Evolutionary conservation across 2,888 invertebrate genomes (phyloP), one percentile per base, ranked within the genome.

Genomic region (Lasioglossum calceatum): DNA sequence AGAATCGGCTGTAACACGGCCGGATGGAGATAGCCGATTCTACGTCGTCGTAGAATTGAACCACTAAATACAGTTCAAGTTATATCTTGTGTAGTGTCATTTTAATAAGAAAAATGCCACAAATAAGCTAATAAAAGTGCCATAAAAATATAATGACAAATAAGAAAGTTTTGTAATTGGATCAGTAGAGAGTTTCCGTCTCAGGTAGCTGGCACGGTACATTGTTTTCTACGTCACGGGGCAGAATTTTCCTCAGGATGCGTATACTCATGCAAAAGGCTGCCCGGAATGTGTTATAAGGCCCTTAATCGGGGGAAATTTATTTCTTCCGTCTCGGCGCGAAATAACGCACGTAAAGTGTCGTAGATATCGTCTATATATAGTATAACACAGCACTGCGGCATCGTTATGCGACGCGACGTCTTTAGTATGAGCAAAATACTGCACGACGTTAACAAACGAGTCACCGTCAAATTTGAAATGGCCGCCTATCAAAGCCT

Each of bases 251-350:
- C 81, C 77, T 77, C 74, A 71, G 61, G 19, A 50, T 71, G 72
- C 72, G 80, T 72, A 80, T 76, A 44, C 54, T 44, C 70, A 16
- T 75, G 81, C 71, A 75, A 80, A 80, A 78, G 67, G 82, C 75
- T 76, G 64, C 75, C 72, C 44, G 79, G 80, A 79, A 87, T 80
- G 80, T 64, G 87, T 77, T 82, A 81, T 19, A 78, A 50, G 79
- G 58, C 73, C 78, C 77, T 82, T 77, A 87, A 87, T 78, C 80
- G 73, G 70, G 82, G 75, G 74, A 82, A 87, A 88, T 88, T 88
- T 88, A 88, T 88, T 87, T 79, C 80, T 77, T 79, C 77, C 75
- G 77, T 47, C 23, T 74, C 72, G 77, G 32, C 58, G 72, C 75
- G 39, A 79, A 84, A 79, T 84, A 87, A 82, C 77, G 71, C 50